Percentiles rank a stretch among this genome's conserved stretches.
phyloP scores from a whole-genome alignment of 2,113 vertebrate genomes.

The Tachysurus fulvidraco region DNA sequence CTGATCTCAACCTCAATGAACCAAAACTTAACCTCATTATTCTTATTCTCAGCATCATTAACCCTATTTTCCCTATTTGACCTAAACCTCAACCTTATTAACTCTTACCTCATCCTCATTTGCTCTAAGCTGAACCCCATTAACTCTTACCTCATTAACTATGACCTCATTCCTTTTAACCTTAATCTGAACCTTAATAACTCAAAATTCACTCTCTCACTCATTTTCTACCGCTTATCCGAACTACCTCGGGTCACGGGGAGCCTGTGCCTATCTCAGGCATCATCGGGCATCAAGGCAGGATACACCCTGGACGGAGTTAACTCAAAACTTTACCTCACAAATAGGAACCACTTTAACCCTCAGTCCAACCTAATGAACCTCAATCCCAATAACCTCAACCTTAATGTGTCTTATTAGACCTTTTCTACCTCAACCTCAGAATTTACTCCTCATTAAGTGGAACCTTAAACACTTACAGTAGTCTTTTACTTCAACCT shows the following conservation, averaged over 20 bases:
- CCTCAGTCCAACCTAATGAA: background rate
- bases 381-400: background rate
- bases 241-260: too few species aligned
- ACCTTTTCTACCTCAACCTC: background rate
- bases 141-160: background rate
- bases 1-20: background rate
- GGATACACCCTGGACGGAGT: too few species aligned
- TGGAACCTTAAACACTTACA: background rate
- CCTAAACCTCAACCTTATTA: background rate
- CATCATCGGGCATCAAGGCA: too few species aligned
- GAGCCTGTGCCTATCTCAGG: too few species aligned
- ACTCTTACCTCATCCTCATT: background rate
- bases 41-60: background rate
- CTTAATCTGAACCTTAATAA: background rate
- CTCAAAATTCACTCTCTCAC: too few species aligned
- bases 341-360: background rate
- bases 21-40: background rate
- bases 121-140: background rate
- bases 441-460: background rate
- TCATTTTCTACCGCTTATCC: too few species aligned
- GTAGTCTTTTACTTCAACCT: background rate
- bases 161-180: background rate
- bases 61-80: too few species aligned
- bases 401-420: background rate
- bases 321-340: background rate